These are phyloP conservation scores for Calliopum simillimum DNA, from an alignment of 2,888 invertebrate genomes.

Conservation along the genomic window DNA sequence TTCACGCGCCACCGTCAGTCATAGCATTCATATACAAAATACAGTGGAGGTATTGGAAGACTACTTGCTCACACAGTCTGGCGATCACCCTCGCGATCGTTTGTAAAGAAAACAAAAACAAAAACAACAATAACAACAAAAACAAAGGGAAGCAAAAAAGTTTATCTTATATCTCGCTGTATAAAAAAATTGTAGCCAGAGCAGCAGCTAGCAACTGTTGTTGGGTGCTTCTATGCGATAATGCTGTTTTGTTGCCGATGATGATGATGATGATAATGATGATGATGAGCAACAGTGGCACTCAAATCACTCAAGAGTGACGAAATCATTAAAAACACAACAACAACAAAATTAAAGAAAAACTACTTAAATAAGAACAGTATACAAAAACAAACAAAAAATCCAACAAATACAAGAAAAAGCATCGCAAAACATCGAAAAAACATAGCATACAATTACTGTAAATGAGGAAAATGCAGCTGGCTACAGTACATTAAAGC, in stretches of 20 bases:
- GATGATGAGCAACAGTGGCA: slow-evolving; percentile 33
- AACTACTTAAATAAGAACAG: slow-evolving; percentile 25
- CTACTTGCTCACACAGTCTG: slow-evolving; percentile 4
- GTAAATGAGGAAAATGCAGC: background rate
- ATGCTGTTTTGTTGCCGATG: slow-evolving; percentile 4
- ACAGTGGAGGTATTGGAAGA: background rate
- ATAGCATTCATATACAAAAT: background rate
- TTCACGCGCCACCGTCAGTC: no score
- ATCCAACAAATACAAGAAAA: background rate
- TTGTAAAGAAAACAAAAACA: background rate
- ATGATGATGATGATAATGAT: slow-evolving; percentile 9
- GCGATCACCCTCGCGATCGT: slow-evolving; percentile 10
- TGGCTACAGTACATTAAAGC: background rate
- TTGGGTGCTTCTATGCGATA: background rate
- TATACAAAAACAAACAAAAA: background rate
- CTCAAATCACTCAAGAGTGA: slow-evolving; percentile 56
- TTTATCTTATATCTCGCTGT: slow-evolving; percentile 16
- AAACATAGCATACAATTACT: no score
- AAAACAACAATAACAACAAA: background rate
- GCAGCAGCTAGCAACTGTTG: background rate
- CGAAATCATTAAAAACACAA: slow-evolving; percentile 42
- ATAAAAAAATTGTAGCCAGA: slow-evolving; percentile 1
- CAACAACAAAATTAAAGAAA: slow-evolving; percentile 32
- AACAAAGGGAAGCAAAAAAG: slow-evolving; percentile 4
- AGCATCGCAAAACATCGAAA: slow-evolving; percentile 18